Conservation (phyloP, 2,797 vertebrate species). For the Eulemur mongoz region DNA sequence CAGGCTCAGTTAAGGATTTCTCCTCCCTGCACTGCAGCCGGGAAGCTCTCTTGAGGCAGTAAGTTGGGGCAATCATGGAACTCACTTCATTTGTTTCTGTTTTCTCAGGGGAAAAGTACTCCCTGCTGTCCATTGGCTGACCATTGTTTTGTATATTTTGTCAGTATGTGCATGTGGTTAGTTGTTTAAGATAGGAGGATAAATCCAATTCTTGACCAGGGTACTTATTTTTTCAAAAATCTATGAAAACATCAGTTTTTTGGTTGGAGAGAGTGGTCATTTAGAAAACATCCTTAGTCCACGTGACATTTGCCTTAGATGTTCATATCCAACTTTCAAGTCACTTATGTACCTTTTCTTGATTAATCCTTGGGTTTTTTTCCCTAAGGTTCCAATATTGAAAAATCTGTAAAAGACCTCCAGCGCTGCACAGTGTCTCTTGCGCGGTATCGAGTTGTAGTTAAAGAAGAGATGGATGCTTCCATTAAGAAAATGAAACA, state of each 20-base stretch:
- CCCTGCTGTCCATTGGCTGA: background rate
- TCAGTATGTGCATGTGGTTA: background rate
- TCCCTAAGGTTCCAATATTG: conserved; percentile 92
- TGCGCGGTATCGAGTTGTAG: conserved; percentile 94
- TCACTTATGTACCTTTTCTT: background rate
- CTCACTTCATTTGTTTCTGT: background rate
- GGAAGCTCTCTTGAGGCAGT: background rate
- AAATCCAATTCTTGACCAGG: conserved; percentile 1
- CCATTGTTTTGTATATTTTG: background rate
- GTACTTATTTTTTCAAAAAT: background rate
- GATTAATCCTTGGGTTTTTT: conserved; percentile 33
- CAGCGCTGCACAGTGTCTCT: conserved; percentile 96
- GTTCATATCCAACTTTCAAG: conserved; percentile 44
- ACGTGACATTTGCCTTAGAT: background rate
- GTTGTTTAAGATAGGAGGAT: conserved; percentile 8
- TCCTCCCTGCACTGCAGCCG: background rate
- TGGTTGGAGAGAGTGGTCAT: background rate
- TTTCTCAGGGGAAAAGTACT: background rate
- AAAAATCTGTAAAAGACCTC: conserved; percentile 97
- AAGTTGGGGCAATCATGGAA: background rate
- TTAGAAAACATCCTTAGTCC: conserved; percentile 39
- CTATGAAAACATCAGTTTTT: background rate
- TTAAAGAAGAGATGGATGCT: conserved; percentile 96
- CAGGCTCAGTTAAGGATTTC: background rate
- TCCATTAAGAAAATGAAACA: conserved; percentile 97